phyloP scores from a whole-genome alignment of 1,140 invertebrate species.

The Probaryconus sp. region DNA sequence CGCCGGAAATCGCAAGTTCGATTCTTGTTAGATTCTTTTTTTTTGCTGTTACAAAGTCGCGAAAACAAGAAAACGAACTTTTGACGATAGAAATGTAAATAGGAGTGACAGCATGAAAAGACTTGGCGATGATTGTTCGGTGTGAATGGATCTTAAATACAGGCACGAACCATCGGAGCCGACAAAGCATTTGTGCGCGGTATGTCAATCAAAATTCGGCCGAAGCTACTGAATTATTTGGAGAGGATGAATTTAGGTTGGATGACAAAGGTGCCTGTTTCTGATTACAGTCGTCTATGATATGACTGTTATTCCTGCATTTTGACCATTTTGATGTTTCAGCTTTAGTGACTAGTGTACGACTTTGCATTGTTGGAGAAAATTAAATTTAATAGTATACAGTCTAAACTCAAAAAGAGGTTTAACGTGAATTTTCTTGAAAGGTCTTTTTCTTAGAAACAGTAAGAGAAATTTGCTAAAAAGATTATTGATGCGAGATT shows the following conservation, averaged over 20 bases:
- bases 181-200: slow-evolving; percentile 7
- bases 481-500: no score
- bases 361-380: slow-evolving; percentile 3
- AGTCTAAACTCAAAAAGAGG: slow-evolving; percentile 26
- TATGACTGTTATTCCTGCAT: no score
- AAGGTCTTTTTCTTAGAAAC: no score
- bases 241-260: slow-evolving; percentile 1
- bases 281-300: slow-evolving; percentile 12
- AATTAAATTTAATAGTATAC: slow-evolving; percentile 15
- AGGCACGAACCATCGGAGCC: slow-evolving; percentile 5
- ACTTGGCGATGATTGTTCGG: slow-evolving; percentile 3
- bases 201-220: slow-evolving; percentile 34
- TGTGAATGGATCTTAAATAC: slow-evolving; percentile 6
- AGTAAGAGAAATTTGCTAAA: no score
- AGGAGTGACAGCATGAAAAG: slow-evolving; percentile 15
- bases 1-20: slow-evolving; percentile 11
- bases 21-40: slow-evolving; percentile 15
- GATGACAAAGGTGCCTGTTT: slow-evolving; percentile 23
- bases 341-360: slow-evolving; percentile 34
- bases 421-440: neutral
- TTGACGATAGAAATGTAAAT: slow-evolving; percentile 39
- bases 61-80: slow-evolving; percentile 2
- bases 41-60: neutral
- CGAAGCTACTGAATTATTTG: slow-evolving; percentile 41
- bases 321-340: slow-evolving; percentile 30